phyloP scores from a whole-genome alignment of 2,888 invertebrate genomes.

The Yponomeuta plumbellus region DNA sequence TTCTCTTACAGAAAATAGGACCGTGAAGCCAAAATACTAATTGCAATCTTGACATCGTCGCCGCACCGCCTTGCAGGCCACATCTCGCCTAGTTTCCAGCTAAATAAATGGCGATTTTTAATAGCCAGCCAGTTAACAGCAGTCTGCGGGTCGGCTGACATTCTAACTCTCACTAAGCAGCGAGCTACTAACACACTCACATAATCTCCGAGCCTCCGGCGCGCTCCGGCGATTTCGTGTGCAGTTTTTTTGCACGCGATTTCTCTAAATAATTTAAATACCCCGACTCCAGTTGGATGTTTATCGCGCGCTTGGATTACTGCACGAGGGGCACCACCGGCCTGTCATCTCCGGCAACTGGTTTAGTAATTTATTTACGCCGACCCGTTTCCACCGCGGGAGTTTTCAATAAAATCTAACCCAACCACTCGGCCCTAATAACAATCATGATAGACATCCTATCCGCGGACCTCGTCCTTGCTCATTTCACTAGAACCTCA shows the following conservation, averaged over 20 bases:
- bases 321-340: conserved; percentile 4
- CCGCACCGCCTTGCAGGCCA: background rate
- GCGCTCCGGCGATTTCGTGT: conserved; percentile 67
- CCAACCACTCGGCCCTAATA: conserved; percentile 4
- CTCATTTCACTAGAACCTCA: background rate
- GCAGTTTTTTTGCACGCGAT: conserved; percentile 64
- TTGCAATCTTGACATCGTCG: background rate
- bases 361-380: conserved; percentile 13
- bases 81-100: conserved; percentile 5
- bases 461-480: conserved; percentile 19
- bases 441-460: background rate
- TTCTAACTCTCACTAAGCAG: conserved; percentile 17
- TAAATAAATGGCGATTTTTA: background rate
- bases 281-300: conserved; percentile 28
- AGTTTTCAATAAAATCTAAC: conserved; percentile 14
- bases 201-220: conserved; percentile 24
- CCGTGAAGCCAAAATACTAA: background rate
- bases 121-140: background rate
- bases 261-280: conserved; percentile 76
- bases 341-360: conserved; percentile 13
- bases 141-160: conserved; percentile 8
- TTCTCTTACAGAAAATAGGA: background rate
- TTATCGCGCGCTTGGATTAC: background rate
- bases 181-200: conserved; percentile 22
- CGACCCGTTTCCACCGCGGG: background rate